Conservation (phyloP, 2,888 invertebrate species). For the Thyatira batis region DNA sequence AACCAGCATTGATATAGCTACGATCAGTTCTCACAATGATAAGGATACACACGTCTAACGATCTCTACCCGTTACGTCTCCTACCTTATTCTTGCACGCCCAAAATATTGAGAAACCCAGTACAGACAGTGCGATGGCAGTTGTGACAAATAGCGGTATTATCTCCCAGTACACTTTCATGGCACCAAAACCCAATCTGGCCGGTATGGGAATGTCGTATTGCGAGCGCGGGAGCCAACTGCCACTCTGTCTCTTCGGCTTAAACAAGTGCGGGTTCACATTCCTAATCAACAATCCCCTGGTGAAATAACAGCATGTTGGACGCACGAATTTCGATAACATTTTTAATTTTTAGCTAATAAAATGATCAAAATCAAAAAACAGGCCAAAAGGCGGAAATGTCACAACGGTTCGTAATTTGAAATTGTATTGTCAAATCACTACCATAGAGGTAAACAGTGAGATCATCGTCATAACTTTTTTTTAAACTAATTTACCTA, state of each 20-base stretch:
- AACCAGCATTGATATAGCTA: no score
- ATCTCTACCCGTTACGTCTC: no score
- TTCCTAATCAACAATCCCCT: constrained; percentile 5
- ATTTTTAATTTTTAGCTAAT: constrained; percentile 19
- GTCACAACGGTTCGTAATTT: not conserved
- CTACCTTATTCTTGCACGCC: constrained; percentile 56
- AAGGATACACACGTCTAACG: no score
- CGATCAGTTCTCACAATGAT: no score
- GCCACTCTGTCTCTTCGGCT: constrained; percentile 6
- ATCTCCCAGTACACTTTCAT: constrained; percentile 60
- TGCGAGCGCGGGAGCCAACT: constrained; percentile 55
- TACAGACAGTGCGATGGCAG: constrained; percentile 30
- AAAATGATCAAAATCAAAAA: no score
- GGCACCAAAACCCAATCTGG: constrained; percentile 38
- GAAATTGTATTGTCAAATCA: not conserved
- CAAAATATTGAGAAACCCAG: constrained; percentile 39
- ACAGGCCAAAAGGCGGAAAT: no score
- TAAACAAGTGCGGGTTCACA: not conserved
- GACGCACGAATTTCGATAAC: constrained; percentile 51
- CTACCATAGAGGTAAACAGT: no score
- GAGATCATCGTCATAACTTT: no score
- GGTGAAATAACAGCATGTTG: constrained; percentile 6
- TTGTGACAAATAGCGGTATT: constrained; percentile 54
- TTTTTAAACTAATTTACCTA: no score
- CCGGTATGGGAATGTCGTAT: constrained; percentile 55